Evolutionary conservation across 2,888 invertebrate genomes (phyloP).

Genomic region (Campoletis raptor): DNA sequence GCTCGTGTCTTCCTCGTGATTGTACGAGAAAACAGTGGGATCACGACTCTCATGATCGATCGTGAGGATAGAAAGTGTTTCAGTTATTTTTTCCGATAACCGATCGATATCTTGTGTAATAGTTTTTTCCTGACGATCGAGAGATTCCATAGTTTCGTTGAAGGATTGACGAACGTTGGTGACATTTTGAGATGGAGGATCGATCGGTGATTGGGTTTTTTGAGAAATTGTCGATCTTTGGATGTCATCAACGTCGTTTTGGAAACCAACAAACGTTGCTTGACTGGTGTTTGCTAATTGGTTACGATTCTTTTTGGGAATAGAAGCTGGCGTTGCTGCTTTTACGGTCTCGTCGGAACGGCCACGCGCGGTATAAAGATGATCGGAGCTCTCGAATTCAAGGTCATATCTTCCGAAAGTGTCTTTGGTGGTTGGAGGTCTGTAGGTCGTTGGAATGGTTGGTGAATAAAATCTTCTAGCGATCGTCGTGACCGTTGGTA

Average conservation of each 20-base stretch:
- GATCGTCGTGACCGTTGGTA: conserved; percentile 81
- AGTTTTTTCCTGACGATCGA: conserved; percentile 27
- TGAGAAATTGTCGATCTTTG: conserved; percentile 70
- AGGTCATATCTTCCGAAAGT: conserved; percentile 72
- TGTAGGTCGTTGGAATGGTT: conserved; percentile 79
- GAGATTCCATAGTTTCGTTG: conserved; percentile 47
- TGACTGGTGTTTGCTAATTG: not conserved
- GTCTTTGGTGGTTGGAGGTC: conserved; percentile 72
- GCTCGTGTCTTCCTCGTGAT: conserved; percentile 15
- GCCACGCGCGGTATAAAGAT: conserved; percentile 75
- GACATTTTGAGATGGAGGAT: not conserved
- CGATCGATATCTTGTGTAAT: conserved; percentile 25
- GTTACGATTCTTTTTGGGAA: not conserved
- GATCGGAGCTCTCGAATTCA: conserved; percentile 77
- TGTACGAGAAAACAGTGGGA: conserved; percentile 47
- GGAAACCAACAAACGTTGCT: conserved; percentile 25
- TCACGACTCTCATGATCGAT: conserved; percentile 53
- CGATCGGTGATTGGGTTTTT: conserved; percentile 10
- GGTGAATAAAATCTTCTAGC: conserved; percentile 80
- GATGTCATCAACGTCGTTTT: conserved; percentile 71
- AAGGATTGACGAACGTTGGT: conserved; percentile 53
- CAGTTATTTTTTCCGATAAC: conserved; percentile 29
- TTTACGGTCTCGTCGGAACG: conserved; percentile 52
- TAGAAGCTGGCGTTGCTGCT: conserved; percentile 43
- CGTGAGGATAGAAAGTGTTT: conserved; percentile 51